Base-by-base conservation (phyloP, 1,140 invertebrate species). In the Calliopsis andreniformis region DNA sequence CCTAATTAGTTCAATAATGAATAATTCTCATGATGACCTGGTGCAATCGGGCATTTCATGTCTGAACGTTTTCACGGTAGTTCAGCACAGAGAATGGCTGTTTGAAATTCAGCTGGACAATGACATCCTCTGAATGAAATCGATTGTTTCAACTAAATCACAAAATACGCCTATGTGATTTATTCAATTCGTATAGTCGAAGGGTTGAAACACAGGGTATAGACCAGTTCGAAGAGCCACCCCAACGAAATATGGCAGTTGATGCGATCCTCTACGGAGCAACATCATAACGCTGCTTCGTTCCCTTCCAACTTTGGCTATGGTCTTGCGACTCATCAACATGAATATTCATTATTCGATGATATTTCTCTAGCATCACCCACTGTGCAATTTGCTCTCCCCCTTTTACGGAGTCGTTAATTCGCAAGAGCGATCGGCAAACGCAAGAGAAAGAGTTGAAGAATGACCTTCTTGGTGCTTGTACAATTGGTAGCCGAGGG, bases 261-360 rank as follows among this genome's bases (percentile, higher is more conserved):
- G 85, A 90, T 90, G 89, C 85, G 89, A 89, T 91, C 78, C 91
- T 91, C 90, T 79, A 91, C 85, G 89, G 90, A 88, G 89, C 87
- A 92, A 91, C 90, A 91, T 92, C 89, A 90, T 89, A 88, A 86
- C 89, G 85, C 84, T 78, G 68, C 72, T 53, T 83, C 69, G 66
- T 67, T 76, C 83, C 87, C 87, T 85, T 88, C 86, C 82, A 87
- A 87, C 87, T 89, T 87, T 86, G 82, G 78, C 83, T 83, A 80
- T 84, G 85, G 86, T 89, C 88, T 87, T 87, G 86, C 89, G 87
- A 91, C 90, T 91, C 90, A 91, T 92, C 89, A 87, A 85, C 90
- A 92, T 92, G 90, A 92, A 92, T 92, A 92, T 92, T 92, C 91
- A 92, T 92, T 89, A 90, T 91, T 92, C 89, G 90, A 92, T 91